Percentiles rank a stretch among this genome's conserved stretches.
These are phyloP conservation scores for Girardia tigrina DNA, from an alignment of 2,888 invertebrate genomes.

Conservation along the genomic window DNA sequence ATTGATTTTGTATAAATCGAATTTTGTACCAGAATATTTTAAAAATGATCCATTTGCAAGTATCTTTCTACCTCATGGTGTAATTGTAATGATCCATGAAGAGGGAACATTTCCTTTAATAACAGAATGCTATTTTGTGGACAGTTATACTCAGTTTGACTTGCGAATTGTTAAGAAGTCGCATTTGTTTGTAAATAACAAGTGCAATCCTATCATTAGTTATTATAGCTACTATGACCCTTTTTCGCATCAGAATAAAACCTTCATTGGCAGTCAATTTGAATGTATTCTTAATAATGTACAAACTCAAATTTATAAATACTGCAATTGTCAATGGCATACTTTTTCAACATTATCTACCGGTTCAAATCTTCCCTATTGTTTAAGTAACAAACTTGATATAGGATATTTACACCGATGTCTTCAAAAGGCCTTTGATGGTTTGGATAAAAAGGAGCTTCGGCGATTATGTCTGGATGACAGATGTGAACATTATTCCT, in stretches of 20 bases:
- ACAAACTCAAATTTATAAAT: neutral
- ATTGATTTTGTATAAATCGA: neutral
- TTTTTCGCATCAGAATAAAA: neutral
- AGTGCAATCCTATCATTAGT: neutral
- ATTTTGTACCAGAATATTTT: neutral
- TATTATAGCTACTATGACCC: slow-evolving; percentile 16
- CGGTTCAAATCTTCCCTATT: neutral
- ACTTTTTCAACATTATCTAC: neutral
- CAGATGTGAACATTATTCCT: slow-evolving; percentile 25
- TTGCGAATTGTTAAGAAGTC: neutral
- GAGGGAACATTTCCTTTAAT: slow-evolving; percentile 23
- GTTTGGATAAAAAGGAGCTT: neutral
- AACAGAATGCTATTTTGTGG: slow-evolving; percentile 16
- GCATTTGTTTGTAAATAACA: slow-evolving; percentile 25
- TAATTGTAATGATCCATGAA: slow-evolving; percentile 31
- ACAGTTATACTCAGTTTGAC: slow-evolving; percentile 24
- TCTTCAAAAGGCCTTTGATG: neutral
- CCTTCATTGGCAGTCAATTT: neutral
- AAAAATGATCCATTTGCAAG: slow-evolving; percentile 8
- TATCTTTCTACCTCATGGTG: neutral
- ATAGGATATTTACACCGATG: neutral
- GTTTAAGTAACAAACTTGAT: neutral
- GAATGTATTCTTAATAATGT: slow-evolving; percentile 4
- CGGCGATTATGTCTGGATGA: neutral
- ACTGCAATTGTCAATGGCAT: slow-evolving; percentile 10